Evolutionary conservation across 2,888 invertebrate genomes (phyloP).

Genomic region (Linnaemya vulpina): DNA sequence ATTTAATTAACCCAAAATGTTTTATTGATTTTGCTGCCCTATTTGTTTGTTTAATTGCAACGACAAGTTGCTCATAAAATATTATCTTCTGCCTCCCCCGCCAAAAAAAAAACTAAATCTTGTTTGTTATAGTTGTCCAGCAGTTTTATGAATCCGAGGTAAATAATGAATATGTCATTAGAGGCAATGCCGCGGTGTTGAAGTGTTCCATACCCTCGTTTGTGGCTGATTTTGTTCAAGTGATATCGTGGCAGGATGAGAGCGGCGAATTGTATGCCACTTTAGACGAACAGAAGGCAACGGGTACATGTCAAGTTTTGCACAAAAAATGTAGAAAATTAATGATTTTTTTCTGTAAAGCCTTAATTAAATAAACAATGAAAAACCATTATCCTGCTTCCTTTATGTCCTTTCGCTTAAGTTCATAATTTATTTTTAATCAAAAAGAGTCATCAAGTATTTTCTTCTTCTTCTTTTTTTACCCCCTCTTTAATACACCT

Average conservation of each 20-base stretch:
- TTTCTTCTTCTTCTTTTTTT: conserved; percentile 41
- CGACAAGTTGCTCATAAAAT: not conserved
- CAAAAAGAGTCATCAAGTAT: conserved; percentile 1
- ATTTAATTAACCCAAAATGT: conserved; percentile 43
- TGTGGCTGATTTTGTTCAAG: conserved; percentile 89
- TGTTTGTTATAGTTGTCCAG: conserved; percentile 85
- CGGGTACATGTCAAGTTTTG: conserved; percentile 54
- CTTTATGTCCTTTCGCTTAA: conserved; percentile 32
- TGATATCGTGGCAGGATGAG: conserved; percentile 89
- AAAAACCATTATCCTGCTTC: conserved; percentile 33
- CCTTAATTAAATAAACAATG: not conserved
- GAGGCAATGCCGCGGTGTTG: conserved; percentile 88
- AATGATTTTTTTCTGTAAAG: conserved; percentile 1
- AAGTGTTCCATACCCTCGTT: conserved; percentile 90
- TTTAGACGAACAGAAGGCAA: conserved; percentile 79
- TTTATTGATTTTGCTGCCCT: conserved; percentile 27
- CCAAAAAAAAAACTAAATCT: not conserved
- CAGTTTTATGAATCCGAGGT: conserved; percentile 89
- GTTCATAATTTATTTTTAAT: conserved; percentile 32
- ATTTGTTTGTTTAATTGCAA: not conserved
- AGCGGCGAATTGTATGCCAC: conserved; percentile 81
- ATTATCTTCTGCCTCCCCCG: conserved; percentile 32
- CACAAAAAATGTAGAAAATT: conserved; percentile 17
- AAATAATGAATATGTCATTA: conserved; percentile 89
- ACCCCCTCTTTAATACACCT: not conserved